Conservation (phyloP, 1,140 invertebrate species). For the Pseudomyrmex concolor region DNA sequence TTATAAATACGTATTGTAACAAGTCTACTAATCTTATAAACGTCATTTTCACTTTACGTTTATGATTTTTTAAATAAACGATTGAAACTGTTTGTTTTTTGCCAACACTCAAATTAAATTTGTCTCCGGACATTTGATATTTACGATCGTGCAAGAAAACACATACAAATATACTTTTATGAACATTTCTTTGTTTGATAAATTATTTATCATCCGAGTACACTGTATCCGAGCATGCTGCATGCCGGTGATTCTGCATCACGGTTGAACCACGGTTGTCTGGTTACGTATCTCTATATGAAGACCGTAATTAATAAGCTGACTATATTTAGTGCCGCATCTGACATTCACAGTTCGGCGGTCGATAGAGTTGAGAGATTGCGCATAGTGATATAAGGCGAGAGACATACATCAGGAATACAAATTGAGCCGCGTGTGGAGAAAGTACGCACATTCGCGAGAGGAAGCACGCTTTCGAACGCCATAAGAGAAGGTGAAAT, state of each 20-base stretch:
- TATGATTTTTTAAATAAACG: no score
- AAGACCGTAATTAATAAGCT: slow-evolving; percentile 50
- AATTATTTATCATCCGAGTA: slow-evolving; percentile 15
- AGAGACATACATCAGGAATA: slow-evolving; percentile 55
- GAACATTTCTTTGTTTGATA: background rate
- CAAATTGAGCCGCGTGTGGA: slow-evolving; percentile 50
- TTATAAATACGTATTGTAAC: no score
- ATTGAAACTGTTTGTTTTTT: no score
- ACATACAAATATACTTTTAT: background rate
- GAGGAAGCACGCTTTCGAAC: slow-evolving; percentile 35
- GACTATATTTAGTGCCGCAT: slow-evolving; percentile 43
- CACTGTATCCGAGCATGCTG: background rate
- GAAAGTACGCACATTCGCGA: slow-evolving; percentile 34
- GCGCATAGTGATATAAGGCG: slow-evolving; percentile 56
- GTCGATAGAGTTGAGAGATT: slow-evolving; percentile 64
- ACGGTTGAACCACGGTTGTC: slow-evolving; percentile 34
- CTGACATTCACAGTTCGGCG: slow-evolving; percentile 56
- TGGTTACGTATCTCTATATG: slow-evolving; percentile 18
- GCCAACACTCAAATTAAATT: no score
- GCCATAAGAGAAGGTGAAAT: slow-evolving; percentile 45
- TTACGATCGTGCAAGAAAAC: no score
- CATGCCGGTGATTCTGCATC: slow-evolving; percentile 16
- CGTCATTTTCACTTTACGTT: no score
- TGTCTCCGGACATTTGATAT: no score
- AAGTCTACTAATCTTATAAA: no score